These are phyloP conservation scores for Aldrovandia affinis DNA, from an alignment of 2,797 vertebrate species.

Conservation along the genomic window DNA sequence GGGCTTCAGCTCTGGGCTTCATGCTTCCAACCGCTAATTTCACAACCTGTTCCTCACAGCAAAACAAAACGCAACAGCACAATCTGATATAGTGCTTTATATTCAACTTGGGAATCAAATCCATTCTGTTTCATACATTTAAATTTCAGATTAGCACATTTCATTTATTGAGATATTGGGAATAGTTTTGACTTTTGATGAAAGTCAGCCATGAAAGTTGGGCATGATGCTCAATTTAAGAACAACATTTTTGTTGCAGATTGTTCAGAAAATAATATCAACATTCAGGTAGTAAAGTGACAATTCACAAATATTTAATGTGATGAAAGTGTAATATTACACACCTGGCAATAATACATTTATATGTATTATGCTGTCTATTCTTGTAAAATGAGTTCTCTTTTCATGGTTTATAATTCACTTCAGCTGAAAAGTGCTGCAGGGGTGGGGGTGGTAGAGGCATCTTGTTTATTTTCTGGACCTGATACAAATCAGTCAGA, in stretches of 20 bases:
- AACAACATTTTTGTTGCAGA: neutral
- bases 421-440: neutral
- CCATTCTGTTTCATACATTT: neutral
- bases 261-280: neutral
- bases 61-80: too few species aligned
- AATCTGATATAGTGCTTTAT: too few species aligned
- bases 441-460: too few species aligned
- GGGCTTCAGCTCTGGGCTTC: slow-evolving; percentile 76
- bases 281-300: neutral
- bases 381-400: neutral
- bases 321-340: neutral
- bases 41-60: too few species aligned
- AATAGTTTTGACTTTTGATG: too few species aligned
- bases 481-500: neutral
- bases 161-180: too few species aligned
- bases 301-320: neutral
- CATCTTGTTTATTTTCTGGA: neutral
- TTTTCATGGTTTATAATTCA: neutral
- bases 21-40: too few species aligned
- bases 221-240: neutral
- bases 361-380: neutral
- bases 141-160: too few species aligned
- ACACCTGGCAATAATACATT: neutral
- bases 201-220: neutral
- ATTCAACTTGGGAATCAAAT: slow-evolving; percentile 1